Conservation (phyloP, 1,140 invertebrate species). For the Charaxes varanes region DNA sequence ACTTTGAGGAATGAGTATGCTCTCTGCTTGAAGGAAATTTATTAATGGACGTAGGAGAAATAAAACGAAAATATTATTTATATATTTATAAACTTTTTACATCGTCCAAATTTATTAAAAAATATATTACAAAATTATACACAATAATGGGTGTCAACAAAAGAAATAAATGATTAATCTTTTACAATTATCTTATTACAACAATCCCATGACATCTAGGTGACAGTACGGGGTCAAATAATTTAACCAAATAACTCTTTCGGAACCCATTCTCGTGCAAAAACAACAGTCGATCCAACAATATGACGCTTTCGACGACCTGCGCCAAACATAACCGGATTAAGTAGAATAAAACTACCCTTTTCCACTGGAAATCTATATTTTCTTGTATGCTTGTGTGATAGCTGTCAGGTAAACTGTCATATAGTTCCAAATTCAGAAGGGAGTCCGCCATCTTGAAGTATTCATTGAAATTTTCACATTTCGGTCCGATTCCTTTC, state of each 20-base stretch:
- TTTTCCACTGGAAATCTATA: slow-evolving; percentile 73
- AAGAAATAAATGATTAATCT: too few species aligned
- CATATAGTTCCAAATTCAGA: slow-evolving; percentile 60
- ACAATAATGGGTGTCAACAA: too few species aligned
- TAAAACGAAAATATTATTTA: too few species aligned
- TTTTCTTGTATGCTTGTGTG: slow-evolving; percentile 66
- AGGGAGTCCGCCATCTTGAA: slow-evolving; percentile 77
- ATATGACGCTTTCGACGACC: slow-evolving; percentile 87
- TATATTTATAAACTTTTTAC: too few species aligned
- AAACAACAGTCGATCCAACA: slow-evolving; percentile 89
- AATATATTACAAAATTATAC: too few species aligned
- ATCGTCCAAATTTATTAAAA: too few species aligned
- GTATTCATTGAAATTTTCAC: slow-evolving; percentile 78
- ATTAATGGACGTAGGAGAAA: too few species aligned
- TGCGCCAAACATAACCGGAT: slow-evolving; percentile 87
- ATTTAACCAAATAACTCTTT: slow-evolving; percentile 79
- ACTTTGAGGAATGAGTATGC: too few species aligned
- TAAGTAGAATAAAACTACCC: slow-evolving; percentile 87
- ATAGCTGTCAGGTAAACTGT: slow-evolving; percentile 68
- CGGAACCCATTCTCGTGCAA: slow-evolving; percentile 80
- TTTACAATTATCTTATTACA: slow-evolving; percentile 62
- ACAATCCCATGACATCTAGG: slow-evolving; percentile 85
- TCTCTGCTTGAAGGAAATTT: too few species aligned
- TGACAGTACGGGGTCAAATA: slow-evolving; percentile 86
- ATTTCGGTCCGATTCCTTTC: slow-evolving; percentile 69